Evolutionary conservation across 2,888 invertebrate genomes (phyloP).

Genomic region (Molorchus minor): DNA sequence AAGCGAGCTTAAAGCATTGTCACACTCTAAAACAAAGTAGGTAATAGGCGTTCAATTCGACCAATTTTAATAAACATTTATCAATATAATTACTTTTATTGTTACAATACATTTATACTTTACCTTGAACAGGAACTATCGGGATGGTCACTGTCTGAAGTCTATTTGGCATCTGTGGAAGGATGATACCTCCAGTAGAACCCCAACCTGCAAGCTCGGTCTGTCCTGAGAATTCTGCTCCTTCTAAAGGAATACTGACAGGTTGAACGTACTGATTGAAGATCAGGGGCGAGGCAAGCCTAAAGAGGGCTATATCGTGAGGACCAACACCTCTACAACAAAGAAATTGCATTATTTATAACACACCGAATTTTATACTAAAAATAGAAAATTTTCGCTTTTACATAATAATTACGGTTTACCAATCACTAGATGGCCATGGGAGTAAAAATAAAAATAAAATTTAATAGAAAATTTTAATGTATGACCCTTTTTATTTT

Average conservation of each 20-base stretch:
- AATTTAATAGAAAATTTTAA: too few relatives aligned
- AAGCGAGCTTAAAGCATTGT: not conserved
- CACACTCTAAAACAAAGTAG: not conserved
- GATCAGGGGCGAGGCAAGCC: constrained; percentile 54
- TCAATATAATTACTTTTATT: too few relatives aligned
- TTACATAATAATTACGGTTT: too few relatives aligned
- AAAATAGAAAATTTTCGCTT: not conserved
- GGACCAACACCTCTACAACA: constrained; percentile 41
- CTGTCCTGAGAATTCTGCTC: constrained; percentile 48
- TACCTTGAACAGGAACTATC: constrained; percentile 1
- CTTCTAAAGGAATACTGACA: constrained; percentile 56
- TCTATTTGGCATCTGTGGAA: constrained; percentile 12
- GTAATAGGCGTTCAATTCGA: not conserved
- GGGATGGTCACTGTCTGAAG: constrained; percentile 2
- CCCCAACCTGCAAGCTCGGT: constrained; percentile 61
- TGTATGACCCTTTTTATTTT: too few relatives aligned
- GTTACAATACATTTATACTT: too few relatives aligned
- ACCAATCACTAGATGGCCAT: too few relatives aligned
- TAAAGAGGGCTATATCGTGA: constrained; percentile 66
- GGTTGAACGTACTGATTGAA: constrained; percentile 55
- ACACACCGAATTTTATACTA: not conserved
- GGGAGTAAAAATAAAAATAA: too few relatives aligned
- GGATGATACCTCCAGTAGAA: constrained; percentile 3
- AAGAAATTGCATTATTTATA: not conserved
- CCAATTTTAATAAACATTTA: too few relatives aligned